phyloP scores from a whole-genome alignment of 2,113 vertebrate genomes.

The Sturnira hondurensis region DNA sequence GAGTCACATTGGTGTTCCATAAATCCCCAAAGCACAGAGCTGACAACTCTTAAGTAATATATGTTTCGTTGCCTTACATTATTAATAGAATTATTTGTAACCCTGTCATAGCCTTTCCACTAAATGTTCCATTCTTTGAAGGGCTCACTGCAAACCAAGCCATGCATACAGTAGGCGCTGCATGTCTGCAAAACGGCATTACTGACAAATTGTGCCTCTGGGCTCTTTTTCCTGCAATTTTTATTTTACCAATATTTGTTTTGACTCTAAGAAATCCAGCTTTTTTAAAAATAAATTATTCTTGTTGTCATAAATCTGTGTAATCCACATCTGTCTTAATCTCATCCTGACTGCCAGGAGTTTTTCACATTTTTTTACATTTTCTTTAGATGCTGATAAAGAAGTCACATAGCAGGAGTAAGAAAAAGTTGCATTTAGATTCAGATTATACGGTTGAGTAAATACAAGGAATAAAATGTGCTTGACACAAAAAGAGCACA shows the following conservation, averaged over 20 bases:
- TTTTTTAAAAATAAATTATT: neutral
- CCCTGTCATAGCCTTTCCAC: neutral
- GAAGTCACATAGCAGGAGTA: neutral
- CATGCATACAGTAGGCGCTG: neutral
- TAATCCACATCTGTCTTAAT: slow-evolving; percentile 14
- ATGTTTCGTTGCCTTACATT: slow-evolving; percentile 2
- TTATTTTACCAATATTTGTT: slow-evolving; percentile 3
- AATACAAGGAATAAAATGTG: neutral
- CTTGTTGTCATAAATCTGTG: neutral
- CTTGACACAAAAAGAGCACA: slow-evolving; percentile 1
- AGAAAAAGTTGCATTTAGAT: neutral
- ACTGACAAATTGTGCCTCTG: neutral
- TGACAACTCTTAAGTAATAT: neutral
- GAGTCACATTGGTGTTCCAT: neutral
- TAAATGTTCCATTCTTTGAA: slow-evolving; percentile 29
- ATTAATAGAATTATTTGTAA: slow-evolving; percentile 46
- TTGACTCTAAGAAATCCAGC: neutral
- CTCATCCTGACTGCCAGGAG: neutral
- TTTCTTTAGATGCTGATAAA: slow-evolving; percentile 7
- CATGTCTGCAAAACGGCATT: neutral
- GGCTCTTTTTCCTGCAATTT: neutral
- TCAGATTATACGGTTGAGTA: neutral
- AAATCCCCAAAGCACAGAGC: slow-evolving; percentile 1
- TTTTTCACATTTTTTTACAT: neutral
- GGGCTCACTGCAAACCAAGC: neutral